A percentile compares a stretch with the other conserved stretches of the same genome.
These are phyloP conservation scores for Pampus argenteus DNA, from an alignment of 2,797 vertebrate genomes.

Conservation along the genomic window DNA sequence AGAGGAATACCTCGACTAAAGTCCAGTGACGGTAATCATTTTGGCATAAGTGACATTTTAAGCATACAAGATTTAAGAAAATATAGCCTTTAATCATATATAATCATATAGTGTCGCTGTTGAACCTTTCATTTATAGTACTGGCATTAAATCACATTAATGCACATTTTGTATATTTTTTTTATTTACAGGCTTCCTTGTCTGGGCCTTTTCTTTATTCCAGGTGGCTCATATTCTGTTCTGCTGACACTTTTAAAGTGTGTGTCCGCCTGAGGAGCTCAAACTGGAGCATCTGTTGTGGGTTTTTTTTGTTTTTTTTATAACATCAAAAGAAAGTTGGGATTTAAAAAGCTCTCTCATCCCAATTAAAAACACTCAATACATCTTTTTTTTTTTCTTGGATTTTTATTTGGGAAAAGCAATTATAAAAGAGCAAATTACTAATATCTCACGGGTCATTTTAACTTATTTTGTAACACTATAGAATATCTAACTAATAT, in stretches of 20 bases:
- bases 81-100: not conserved
- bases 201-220: slow-evolving; percentile 59
- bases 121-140: slow-evolving; percentile 33
- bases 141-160: slow-evolving; percentile 24
- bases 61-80: not conserved
- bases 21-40: slow-evolving; percentile 14
- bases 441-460: slow-evolving; percentile 23
- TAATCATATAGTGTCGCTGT: too few relatives aligned
- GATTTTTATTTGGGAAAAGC: slow-evolving; percentile 33
- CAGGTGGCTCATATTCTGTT: slow-evolving; percentile 63
- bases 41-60: not conserved
- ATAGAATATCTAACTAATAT: slow-evolving; percentile 36
- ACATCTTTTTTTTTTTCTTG: slow-evolving; percentile 35
- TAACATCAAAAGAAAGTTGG: slow-evolving; percentile 39
- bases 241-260: slow-evolving; percentile 65
- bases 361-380: slow-evolving; percentile 63
- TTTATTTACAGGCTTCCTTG: slow-evolving; percentile 34
- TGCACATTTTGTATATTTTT: slow-evolving; percentile 32
- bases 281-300: slow-evolving; percentile 61
- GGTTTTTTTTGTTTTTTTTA: slow-evolving; percentile 21
- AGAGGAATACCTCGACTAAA: slow-evolving; percentile 22
- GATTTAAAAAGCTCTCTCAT: slow-evolving; percentile 39
- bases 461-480: slow-evolving; percentile 27
- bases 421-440: slow-evolving; percentile 31
- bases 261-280: slow-evolving; percentile 64